phyloP scores from a whole-genome alignment of 1,140 invertebrate species.

The Littorina saxatilis region DNA sequence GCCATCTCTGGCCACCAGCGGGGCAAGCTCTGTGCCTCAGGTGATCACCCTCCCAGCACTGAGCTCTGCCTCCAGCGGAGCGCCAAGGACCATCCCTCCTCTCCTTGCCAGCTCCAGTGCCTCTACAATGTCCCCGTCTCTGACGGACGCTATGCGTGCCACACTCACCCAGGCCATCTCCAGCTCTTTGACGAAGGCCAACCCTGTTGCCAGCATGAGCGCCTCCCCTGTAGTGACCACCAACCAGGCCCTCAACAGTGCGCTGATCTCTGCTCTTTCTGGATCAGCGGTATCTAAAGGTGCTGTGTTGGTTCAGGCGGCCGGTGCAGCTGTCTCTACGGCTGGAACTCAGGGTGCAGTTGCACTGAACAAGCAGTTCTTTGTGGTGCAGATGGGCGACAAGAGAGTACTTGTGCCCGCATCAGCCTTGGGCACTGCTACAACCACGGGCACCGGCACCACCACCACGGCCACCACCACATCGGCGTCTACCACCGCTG shows the following conservation, averaged over 20 bases:
- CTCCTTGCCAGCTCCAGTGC: neutral
- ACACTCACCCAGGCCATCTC: slow-evolving; percentile 13
- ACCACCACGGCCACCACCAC: neutral
- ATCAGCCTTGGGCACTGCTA: neutral
- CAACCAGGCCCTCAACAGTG: too few relatives aligned
- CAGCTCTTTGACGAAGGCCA: neutral
- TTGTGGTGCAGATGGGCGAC: slow-evolving; percentile 34
- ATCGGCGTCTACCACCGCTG: neutral
- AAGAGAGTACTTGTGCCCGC: slow-evolving; percentile 5
- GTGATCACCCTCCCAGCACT: neutral
- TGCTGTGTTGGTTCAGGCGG: neutral
- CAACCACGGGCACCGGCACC: neutral
- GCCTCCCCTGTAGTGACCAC: too few relatives aligned
- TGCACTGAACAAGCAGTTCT: slow-evolving; percentile 12
- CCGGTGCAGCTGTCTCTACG: neutral
- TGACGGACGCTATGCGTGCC: slow-evolving; percentile 13
- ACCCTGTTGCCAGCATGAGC: neutral
- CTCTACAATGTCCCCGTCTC: neutral
- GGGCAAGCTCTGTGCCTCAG: neutral
- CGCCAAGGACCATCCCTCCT: neutral
- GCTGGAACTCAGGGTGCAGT: neutral
- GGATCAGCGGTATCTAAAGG: neutral
- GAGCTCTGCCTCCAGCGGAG: neutral
- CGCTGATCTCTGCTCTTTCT: neutral
- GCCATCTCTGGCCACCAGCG: neutral